Evolutionary conservation across 2,797 vertebrate species (phyloP), one percentile per base, ranked within the genome.

Genomic region (Clamator glandarius): DNA sequence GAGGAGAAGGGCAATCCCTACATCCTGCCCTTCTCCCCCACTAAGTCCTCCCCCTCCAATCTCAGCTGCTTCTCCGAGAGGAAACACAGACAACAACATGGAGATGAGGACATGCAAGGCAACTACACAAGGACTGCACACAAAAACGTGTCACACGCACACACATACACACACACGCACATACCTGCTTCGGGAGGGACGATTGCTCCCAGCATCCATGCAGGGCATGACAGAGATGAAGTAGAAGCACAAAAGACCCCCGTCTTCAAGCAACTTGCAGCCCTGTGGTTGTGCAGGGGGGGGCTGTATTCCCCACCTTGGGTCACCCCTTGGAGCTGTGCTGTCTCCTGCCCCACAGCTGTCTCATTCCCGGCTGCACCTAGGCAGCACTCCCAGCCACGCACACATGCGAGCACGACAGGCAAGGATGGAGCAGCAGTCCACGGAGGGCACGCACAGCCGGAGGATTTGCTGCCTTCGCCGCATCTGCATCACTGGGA

Each of bases 401-500:
- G 82, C 94, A 89, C 88, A 78, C 31, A 31, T 31, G 51, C 80
- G 75, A 2, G 51, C 89, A 39, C 83, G 93, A 3, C 95, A 52
- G 80, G 89, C 95, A 33, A 87, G 88, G 95, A 93, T 16, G 68
- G 90, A 91, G 85, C 91, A 44, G 92, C 93, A 41, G 92, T 68
- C 91, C 95, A 1, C 90, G 79, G 85, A 91, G 92, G 88, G 89
- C 94, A 78, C 91, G 21, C 89, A 84, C 87, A 78, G 91, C 87
- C 95, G 61, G 93, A 88, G 94, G 94, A 89, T 93, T 83, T 90
- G 95, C 94, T 74, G 94, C 94, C 79, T 96, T 95, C 95, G 92
- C 96, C 41, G 95, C 96, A 94, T 57, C 96, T 68, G 95, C 96
- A 96, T 96, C 96, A 91, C 96, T 66, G 85, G 52, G 91, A 63